phyloP scores from a whole-genome alignment of 2,113 vertebrate genomes.

The Lucifuga dentata region DNA sequence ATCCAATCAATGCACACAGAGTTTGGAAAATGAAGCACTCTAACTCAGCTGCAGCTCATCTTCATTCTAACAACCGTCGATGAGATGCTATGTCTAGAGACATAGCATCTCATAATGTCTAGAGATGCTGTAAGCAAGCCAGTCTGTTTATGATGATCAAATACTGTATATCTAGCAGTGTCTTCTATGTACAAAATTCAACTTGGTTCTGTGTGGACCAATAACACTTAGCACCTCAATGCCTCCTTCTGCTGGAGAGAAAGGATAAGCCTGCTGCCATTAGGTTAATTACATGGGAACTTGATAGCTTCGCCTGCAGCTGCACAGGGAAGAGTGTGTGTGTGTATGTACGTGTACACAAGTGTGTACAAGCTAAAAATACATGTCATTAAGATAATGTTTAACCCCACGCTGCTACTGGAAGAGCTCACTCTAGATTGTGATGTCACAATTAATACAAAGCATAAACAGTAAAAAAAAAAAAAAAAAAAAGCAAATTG shows the following conservation, averaged over 20 bases:
- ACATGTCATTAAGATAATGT: slow-evolving; percentile 27
- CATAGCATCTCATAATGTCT: too few relatives aligned
- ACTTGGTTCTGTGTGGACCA: slow-evolving; percentile 8
- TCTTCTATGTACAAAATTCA: neutral
- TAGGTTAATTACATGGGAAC: slow-evolving; percentile 62
- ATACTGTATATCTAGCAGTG: slow-evolving; percentile 17
- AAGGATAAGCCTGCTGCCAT: slow-evolving; percentile 44
- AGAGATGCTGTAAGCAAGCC: too few relatives aligned
- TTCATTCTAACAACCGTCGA: slow-evolving; percentile 7
- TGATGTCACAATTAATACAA: neutral
- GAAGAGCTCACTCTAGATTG: neutral
- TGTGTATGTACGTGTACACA: neutral
- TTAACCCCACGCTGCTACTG: slow-evolving; percentile 18
- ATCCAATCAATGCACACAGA: slow-evolving; percentile 3
- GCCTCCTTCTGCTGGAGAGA: slow-evolving; percentile 30
- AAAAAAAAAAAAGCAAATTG: neutral
- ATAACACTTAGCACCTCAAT: slow-evolving; percentile 9
- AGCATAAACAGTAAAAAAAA: neutral
- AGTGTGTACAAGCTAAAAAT: slow-evolving; percentile 6
- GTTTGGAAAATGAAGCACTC: slow-evolving; percentile 11
- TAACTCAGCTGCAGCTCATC: neutral
- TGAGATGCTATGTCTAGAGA: too few relatives aligned
- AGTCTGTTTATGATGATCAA: too few relatives aligned
- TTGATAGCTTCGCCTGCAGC: slow-evolving; percentile 40
- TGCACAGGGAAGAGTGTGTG: slow-evolving; percentile 15